These are phyloP conservation scores for Brachionus rotundiformis DNA, from an alignment of 1,140 invertebrate species.

Conservation along the genomic window DNA sequence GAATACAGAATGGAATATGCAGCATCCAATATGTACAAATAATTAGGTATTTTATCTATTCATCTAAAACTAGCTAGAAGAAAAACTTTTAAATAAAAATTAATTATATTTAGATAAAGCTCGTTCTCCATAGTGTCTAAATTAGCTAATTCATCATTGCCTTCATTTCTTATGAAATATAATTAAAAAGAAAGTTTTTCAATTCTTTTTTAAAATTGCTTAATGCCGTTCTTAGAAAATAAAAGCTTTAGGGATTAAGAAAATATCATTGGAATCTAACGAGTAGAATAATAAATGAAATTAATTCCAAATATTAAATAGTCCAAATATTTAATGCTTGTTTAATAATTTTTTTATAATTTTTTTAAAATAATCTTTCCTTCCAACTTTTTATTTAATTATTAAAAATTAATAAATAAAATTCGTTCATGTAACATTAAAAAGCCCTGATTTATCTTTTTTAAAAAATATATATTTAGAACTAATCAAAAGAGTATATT, in stretches of 20 bases:
- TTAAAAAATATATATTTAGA: no score
- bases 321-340: neutral
- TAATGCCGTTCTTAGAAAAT: constrained; percentile 1
- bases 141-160: neutral
- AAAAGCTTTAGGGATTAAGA: neutral
- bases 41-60: neutral
- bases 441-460: no score
- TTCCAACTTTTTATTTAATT: no score
- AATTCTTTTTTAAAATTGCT: neutral
- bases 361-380: no score
- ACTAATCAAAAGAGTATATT: no score
- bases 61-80: neutral
- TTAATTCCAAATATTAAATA: neutral
- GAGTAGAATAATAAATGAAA: neutral
- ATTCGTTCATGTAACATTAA: no score
- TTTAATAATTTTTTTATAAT: neutral
- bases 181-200: constrained; percentile 7
- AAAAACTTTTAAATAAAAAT: neutral
- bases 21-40: neutral
- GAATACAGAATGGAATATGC: neutral
- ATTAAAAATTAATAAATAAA: no score
- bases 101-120: neutral
- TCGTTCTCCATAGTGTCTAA: neutral
- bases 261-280: neutral
- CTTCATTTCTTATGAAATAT: neutral